Conservation (phyloP, 2,113 vertebrate genomes). For the Semicossyphus pulcher region DNA sequence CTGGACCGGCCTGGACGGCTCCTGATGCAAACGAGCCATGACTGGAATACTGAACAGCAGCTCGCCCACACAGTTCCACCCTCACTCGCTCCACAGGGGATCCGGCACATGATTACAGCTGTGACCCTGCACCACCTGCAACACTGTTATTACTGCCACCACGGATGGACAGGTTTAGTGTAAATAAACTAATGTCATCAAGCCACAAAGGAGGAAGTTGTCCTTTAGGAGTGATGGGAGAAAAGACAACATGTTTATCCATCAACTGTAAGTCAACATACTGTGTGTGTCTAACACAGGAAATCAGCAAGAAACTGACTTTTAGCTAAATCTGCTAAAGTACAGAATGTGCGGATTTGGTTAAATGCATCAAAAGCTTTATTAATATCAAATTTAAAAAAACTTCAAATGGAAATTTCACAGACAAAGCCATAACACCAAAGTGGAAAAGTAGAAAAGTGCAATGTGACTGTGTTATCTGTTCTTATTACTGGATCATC, state of each 20-base stretch:
- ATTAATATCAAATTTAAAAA: background rate
- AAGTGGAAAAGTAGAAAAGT: too few relatives aligned
- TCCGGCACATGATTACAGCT: constrained; percentile 69
- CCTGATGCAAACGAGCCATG: constrained; percentile 72
- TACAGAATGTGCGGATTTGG: background rate
- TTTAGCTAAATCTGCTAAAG: background rate
- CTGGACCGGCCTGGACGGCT: constrained; percentile 69
- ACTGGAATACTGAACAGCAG: constrained; percentile 79
- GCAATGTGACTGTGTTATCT: too few relatives aligned
- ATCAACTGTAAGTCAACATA: background rate
- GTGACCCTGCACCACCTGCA: constrained; percentile 72
- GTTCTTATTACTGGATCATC: too few relatives aligned
- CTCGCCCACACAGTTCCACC: constrained; percentile 62
- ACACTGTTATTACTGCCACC: constrained; percentile 65
- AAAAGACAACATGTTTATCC: constrained; percentile 9
- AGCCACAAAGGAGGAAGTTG: constrained; percentile 17
- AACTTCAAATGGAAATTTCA: background rate
- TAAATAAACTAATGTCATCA: constrained; percentile 63
- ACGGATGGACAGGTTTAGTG: constrained; percentile 70
- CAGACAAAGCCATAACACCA: too few relatives aligned
- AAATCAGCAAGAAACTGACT: background rate
- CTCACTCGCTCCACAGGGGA: constrained; percentile 62
- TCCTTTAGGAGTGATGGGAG: constrained; percentile 11
- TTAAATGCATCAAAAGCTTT: background rate
- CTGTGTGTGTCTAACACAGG: background rate